A percentile compares a stretch with the other conserved stretches of the same genome.
Evolutionary conservation across 2,888 invertebrate species (phyloP).

Genomic region (Scaptomyza parva): DNA sequence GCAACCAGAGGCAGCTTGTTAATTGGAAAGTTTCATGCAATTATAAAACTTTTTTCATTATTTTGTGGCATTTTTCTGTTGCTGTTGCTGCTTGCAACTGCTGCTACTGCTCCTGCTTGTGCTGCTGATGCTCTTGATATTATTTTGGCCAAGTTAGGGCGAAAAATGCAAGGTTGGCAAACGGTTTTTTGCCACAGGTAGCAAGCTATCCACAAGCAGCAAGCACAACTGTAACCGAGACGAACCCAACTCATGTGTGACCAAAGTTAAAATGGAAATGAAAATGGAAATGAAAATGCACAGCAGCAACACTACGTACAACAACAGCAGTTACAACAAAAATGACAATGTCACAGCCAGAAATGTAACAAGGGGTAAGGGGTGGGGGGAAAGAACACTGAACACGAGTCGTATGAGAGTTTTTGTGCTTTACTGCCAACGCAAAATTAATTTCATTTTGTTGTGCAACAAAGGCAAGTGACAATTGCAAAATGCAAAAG

Average conservation of each 20-base stretch:
- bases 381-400: background rate
- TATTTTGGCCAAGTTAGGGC: conserved; percentile 67
- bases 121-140: conserved; percentile 44
- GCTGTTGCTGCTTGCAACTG: conserved; percentile 14
- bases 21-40: conserved; percentile 80
- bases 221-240: conserved; percentile 74
- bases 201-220: conserved; percentile 32
- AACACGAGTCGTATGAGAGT: conserved; percentile 69
- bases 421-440: conserved; percentile 65
- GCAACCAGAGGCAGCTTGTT: conserved; percentile 73
- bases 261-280: conserved; percentile 77
- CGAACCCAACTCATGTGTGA: conserved; percentile 73
- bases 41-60: conserved; percentile 81
- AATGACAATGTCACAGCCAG: conserved; percentile 64
- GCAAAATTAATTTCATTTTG: conserved; percentile 78
- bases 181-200: conserved; percentile 67
- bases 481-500: conserved; percentile 71
- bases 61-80: conserved; percentile 65
- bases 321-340: conserved; percentile 17
- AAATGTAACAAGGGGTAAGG: conserved; percentile 1
- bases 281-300: conserved; percentile 58
- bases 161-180: conserved; percentile 58
- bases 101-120: conserved; percentile 9
- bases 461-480: conserved; percentile 58
- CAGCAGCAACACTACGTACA: conserved; percentile 39